phyloP scores from a whole-genome alignment of 2,888 invertebrate species.

The Aleiodes leptofemur region DNA sequence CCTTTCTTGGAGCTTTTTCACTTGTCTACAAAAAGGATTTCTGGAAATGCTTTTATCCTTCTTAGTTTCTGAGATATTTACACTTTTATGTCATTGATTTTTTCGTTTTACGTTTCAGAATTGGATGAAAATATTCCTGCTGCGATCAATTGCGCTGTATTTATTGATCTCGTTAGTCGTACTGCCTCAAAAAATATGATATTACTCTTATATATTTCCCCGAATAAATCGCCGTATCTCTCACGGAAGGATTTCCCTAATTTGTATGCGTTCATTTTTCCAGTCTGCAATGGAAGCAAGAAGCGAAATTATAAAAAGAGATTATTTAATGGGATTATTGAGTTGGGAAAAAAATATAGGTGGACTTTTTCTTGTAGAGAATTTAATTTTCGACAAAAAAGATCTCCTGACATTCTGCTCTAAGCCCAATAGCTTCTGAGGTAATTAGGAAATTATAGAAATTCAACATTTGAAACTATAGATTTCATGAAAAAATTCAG shows the following conservation, averaged over 20 bases:
- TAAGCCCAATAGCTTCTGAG: background rate
- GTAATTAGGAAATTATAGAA: too few relatives aligned
- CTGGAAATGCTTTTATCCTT: background rate
- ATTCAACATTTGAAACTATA: too few relatives aligned
- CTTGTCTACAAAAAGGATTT: background rate
- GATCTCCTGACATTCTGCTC: too few relatives aligned
- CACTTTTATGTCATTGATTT: background rate
- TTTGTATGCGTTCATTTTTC: conserved; percentile 34
- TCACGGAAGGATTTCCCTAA: conserved; percentile 28
- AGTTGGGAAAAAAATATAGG: too few relatives aligned
- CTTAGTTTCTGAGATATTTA: background rate
- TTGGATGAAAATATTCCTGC: conserved; percentile 44
- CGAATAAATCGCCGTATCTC: conserved; percentile 22
- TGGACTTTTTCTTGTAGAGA: too few relatives aligned
- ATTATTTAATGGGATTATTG: background rate
- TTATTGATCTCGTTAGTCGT: conserved; percentile 31
- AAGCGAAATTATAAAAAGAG: background rate
- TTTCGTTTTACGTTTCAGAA: conserved; percentile 12
- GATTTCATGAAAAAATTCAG: too few relatives aligned
- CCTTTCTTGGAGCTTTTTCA: background rate
- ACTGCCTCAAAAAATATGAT: conserved; percentile 28
- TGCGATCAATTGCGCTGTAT: conserved; percentile 41
- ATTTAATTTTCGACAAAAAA: too few relatives aligned
- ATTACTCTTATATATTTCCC: conserved; percentile 1
- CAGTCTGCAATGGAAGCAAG: conserved; percentile 13